Conservation (phyloP, 2,888 invertebrate genomes). For the Chydorus sphaericus region DNA sequence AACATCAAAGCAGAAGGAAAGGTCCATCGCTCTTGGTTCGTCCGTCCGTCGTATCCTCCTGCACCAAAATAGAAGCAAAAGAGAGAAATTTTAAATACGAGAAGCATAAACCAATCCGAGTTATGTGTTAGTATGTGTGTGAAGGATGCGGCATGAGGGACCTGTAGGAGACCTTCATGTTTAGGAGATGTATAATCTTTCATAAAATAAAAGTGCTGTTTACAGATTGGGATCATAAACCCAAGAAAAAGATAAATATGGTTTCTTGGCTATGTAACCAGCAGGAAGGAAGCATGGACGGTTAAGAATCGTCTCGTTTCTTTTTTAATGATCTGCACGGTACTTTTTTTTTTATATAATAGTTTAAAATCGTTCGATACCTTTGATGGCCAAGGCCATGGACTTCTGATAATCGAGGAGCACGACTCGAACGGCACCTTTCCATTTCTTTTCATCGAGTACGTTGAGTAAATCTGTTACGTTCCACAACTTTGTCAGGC, state of each 20-base stretch:
- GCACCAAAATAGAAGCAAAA: conserved; percentile 21
- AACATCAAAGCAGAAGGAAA: conserved; percentile 81
- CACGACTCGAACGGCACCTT: conserved; percentile 19
- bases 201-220: too few species aligned
- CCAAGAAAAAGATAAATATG: too few species aligned
- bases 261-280: too few species aligned
- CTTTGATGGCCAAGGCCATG: conserved; percentile 45
- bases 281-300: too few species aligned
- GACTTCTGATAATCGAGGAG: conserved; percentile 30
- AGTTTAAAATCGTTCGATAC: too few species aligned
- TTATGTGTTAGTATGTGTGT: too few species aligned
- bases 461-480: conserved; percentile 47
- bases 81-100: background rate
- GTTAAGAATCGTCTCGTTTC: background rate
- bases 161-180: too few species aligned
- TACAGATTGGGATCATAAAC: too few species aligned
- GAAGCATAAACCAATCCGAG: conserved; percentile 8
- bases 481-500: conserved; percentile 42
- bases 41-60: conserved; percentile 57
- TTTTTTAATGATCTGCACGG: background rate
- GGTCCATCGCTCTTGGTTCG: conserved; percentile 59
- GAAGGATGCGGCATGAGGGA: too few species aligned
- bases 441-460: conserved; percentile 40
- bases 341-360: background rate
- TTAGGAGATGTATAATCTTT: too few species aligned